Base-by-base conservation (phyloP, 2,888 invertebrate genomes). In the Chalcosyrphus nemorum region DNA sequence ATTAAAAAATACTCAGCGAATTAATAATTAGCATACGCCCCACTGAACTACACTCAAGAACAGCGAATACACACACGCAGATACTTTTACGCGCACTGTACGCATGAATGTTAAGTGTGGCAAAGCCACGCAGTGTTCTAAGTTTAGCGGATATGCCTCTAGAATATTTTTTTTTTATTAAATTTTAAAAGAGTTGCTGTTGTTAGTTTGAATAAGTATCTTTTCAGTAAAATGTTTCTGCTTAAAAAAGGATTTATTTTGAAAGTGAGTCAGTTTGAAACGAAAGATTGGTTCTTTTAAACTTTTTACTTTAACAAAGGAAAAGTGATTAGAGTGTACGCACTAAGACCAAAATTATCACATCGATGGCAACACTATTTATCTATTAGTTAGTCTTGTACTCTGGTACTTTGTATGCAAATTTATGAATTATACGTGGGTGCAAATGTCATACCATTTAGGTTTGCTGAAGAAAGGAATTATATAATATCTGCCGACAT, bases 21-120 rank as follows among this genome's bases (percentile, higher is more conserved):
- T 32, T 61, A 17, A 13, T 27, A 50, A 59, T 59, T 59, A 59
- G 47, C 59, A 45, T 59, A 38, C 45, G 47, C n/a, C 70, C 45
- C 21, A 70, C 13, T 32, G 43, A 45, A 35, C 11, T 15, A 35
- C 35, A 65, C 35, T 9, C 21, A 32, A 35, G n/a, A 7, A 27
- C 27, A 41, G 27, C n/a, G n/a, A n/a, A n/a, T n/a, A n/a, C 11
- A 27, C n/a, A 3, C 17, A 24, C 4, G 15, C n/a, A 32, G 47
- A 59, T 38, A 59, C 35, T 35, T 27, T 47, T 57, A 57, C 70
- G 32, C 43, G 41, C 35, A 1, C 56, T 13, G 21, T 56, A 15
- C 45, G 24, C 57, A 59, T 61, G n/a, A 27, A 43, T 29, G 50
- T 61, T 61, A 6, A 11, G 21, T 27, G 52, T 61, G 11, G 27